Evolutionary conservation across 1,140 invertebrate genomes (phyloP), one percentile per base, ranked within the genome.

Genomic region (Diprion similis): DNA sequence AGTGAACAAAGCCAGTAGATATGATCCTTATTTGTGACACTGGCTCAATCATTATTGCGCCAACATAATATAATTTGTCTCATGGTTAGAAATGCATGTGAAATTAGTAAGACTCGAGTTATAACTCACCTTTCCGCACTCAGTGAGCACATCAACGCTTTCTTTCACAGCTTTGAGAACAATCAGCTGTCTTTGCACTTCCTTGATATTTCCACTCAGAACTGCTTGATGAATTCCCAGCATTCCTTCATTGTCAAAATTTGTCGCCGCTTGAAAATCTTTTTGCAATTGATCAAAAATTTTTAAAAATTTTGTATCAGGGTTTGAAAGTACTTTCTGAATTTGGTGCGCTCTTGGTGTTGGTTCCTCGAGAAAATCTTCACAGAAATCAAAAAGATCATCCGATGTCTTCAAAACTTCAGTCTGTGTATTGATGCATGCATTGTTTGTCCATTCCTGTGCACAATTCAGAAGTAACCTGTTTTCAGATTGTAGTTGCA

Each of bases 211-310:
- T 45, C 82, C 51, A 10, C 66, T 64, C 0, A 80, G 0, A 3
- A 86, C 79, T 13, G 84, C 84, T 45, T 66, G 80, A 66, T 86
- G 85, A 70, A 86, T 81, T 13, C 76, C 81, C 15, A 84, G 37
- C 51, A 79, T 73, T 13, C 85, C 84, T 19, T 80, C 67, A 4
- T 78, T 66, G 73, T 86, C 78, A 18, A 67, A 78, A 1, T 71
- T 24, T 45, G 75, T 77, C 37, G 78, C 64, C 15, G 48, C 46
- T 48, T 73, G 66, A 19, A 76, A 81, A 66, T 86, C 84, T 9
- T 10, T 70, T 66, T 77, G 37, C 37, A 84, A 24, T 65, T 83
- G 73, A 0, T 59, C 45, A 4, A 75, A 8, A 17, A 81, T 46
- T 19, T 47, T 78, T 10, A 77, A 67, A 59, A 77, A 13, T 2